Conservation (phyloP, 2,113 vertebrate genomes). For the Tachysurus fulvidraco region DNA sequence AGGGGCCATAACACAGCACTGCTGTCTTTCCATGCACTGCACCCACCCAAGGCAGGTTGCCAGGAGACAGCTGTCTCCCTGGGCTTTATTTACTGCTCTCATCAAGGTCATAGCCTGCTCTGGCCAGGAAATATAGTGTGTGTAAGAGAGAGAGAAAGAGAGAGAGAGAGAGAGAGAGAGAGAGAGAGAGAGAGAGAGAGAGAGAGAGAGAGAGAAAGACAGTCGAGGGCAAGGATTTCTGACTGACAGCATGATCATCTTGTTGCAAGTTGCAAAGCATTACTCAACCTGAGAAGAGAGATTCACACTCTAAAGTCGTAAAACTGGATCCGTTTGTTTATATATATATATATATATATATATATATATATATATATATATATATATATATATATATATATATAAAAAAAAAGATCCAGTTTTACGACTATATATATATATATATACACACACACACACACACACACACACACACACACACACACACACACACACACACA, state of each 20-base stretch:
- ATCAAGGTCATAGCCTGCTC: slow-evolving; percentile 67
- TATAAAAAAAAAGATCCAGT: too few species aligned
- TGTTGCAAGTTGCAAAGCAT: slow-evolving; percentile 6
- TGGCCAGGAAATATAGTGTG: slow-evolving; percentile 38
- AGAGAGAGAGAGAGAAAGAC: slow-evolving; percentile 18
- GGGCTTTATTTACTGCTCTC: slow-evolving; percentile 65
- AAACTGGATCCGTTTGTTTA: background rate
- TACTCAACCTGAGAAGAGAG: background rate
- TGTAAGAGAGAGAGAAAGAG: too few species aligned
- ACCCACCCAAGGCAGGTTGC: slow-evolving; percentile 60
- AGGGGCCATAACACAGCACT: slow-evolving; percentile 61
- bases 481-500: too few species aligned
- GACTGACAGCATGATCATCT: slow-evolving; percentile 9
- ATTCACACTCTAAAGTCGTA: background rate
- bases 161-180: slow-evolving; percentile 15
- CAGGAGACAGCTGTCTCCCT: slow-evolving; percentile 62
- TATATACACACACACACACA: too few species aligned
- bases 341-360: background rate
- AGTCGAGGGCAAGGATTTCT: background rate
- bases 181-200: slow-evolving; percentile 7
- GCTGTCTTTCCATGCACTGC: slow-evolving; percentile 57
- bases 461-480: too few species aligned
- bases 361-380: background rate
- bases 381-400: too few species aligned
- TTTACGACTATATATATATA: too few species aligned